A percentile compares a stretch with the other conserved stretches of the same genome.
Evolutionary conservation across 2,888 invertebrate species (phyloP).

Genomic region (Drosophila histrio): DNA sequence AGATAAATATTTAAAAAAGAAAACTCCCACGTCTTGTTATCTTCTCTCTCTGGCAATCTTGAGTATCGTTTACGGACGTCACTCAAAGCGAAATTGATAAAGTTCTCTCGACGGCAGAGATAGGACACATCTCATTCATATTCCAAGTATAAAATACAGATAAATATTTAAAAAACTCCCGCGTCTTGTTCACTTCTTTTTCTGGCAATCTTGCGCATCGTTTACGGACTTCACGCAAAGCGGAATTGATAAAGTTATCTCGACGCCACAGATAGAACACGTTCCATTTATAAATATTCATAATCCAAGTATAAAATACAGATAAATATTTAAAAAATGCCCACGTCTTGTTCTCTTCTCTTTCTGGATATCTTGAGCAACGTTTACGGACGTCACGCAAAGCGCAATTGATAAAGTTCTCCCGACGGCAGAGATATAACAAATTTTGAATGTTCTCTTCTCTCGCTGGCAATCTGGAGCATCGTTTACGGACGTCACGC

Average conservation of each 20-base stretch:
- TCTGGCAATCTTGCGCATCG: too few relatives aligned
- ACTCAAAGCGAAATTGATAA: too few relatives aligned
- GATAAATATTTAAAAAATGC: conserved; percentile 49
- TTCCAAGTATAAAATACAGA: conserved; percentile 76
- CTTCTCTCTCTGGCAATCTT: too few relatives aligned
- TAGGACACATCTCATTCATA: too few relatives aligned
- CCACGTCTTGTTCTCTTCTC: background rate
- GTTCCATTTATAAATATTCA: conserved; percentile 37
- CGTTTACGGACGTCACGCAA: too few relatives aligned
- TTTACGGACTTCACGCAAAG: background rate
- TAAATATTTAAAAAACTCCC: conserved; percentile 45
- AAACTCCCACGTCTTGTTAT: background rate
- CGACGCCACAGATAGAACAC: background rate
- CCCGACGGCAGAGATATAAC: too few relatives aligned
- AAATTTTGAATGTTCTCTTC: too few relatives aligned
- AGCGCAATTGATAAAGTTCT: too few relatives aligned
- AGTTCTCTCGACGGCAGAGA: too few relatives aligned
- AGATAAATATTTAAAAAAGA: conserved; percentile 54
- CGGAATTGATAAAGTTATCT: background rate
- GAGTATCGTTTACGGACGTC: too few relatives aligned
- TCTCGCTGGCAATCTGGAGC: too few relatives aligned
- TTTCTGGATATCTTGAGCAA: too few relatives aligned
- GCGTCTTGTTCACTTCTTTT: background rate
- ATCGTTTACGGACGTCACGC: background rate
- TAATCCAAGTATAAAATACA: conserved; percentile 78